Conservation (phyloP, 2,113 vertebrate species). For the Ceyx cyanopectus region DNA sequence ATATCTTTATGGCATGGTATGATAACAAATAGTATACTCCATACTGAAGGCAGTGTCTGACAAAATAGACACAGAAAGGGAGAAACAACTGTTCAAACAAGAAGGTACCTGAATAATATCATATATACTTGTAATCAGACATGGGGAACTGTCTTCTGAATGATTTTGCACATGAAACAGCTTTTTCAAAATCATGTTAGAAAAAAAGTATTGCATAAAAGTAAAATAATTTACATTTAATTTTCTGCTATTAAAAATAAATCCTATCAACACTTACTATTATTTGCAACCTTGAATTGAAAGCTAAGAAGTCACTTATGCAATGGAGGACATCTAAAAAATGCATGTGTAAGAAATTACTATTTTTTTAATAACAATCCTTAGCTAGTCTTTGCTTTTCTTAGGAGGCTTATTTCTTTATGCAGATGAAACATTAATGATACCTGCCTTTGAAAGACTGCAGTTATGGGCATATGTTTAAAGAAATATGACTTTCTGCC, state of each 20-base stretch:
- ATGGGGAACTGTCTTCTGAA: background rate
- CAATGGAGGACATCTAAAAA: background rate
- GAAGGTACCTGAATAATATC: background rate
- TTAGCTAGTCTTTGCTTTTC: background rate
- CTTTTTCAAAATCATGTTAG: background rate
- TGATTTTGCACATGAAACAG: background rate
- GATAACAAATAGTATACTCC: background rate
- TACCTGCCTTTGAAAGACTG: background rate
- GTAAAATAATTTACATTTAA: background rate
- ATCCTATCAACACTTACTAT: background rate
- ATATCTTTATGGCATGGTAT: background rate
- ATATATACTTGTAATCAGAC: background rate
- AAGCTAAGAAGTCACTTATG: background rate
- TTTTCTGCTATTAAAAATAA: background rate
- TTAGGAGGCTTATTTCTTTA: background rate
- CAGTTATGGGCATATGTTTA: background rate
- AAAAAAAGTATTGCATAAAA: background rate
- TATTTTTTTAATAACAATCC: background rate
- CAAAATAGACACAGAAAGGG: background rate
- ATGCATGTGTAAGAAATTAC: background rate
- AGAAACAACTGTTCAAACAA: background rate
- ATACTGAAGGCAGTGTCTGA: background rate
- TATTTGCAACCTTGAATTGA: background rate
- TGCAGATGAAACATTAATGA: background rate
- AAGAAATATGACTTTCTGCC: background rate